Base-by-base conservation (phyloP, 2,888 invertebrate species). In the Eupithecia tripunctaria region DNA sequence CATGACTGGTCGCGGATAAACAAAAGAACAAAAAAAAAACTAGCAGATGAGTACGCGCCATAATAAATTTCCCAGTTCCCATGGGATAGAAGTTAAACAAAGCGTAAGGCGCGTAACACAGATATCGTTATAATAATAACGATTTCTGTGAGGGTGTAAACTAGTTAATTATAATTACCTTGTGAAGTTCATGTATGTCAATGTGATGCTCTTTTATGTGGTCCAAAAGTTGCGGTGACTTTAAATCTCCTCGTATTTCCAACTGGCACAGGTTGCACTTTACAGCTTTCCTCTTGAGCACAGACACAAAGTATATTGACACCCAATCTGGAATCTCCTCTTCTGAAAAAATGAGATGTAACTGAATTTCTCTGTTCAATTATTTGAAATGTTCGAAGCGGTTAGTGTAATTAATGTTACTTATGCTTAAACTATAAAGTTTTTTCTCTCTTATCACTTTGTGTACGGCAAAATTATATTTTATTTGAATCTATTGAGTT, bases 261-360 rank as follows among this genome's bases (percentile, higher is more conserved):
- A 72, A 38, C 60, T 93, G 91, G 71, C 94, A 94, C 47, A 94
- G 82, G 72, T 92, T 94, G 78, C 94, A 94, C 71, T 87, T 87
- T 79, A 85, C 81, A 36, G 84, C 82, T 51, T 85, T 81, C 0
- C 79, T 80, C 0, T 86, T 82, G 0, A 76, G 71, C 27, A 82
- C 68, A 72, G 86, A 87, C 14, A 86, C 72, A 78, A 85, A 94
- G 79, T 93, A 94, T 76, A 93, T 91, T 2, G 86, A 82, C 65
- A 90, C 82, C 93, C 94, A 93, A 18, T 92, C 92, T 5, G 91
- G 92, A 41, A 88, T 70, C 29, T 71, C 78, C 68, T 70, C 71
- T 79, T 74, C 79, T 77, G 76, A 79, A 74, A 47, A 80, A 78
- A 65, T 21, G 36, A 51, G 67, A 65, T 47, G 47, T 15, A 67